Percentiles rank a stretch among this genome's conserved stretches.
These are phyloP conservation scores for Stigmatopora nigra DNA, from an alignment of 2,113 vertebrate species.

Conservation along the genomic window DNA sequence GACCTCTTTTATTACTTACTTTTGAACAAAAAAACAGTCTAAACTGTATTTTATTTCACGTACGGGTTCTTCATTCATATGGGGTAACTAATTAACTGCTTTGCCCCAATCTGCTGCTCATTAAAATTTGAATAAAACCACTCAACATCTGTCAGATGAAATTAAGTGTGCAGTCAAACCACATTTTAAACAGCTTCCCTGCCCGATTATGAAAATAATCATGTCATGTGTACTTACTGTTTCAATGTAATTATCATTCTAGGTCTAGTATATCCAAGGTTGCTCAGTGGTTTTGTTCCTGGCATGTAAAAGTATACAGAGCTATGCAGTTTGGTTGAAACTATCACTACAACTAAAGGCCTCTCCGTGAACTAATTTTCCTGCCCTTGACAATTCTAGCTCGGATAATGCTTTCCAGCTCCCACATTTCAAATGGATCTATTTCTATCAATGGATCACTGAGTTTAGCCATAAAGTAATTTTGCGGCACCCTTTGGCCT, in stretches of 20 bases:
- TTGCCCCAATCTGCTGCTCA: background rate
- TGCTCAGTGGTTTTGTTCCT: no score
- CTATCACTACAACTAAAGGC: background rate
- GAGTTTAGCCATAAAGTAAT: background rate
- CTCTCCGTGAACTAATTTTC: background rate
- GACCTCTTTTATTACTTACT: background rate
- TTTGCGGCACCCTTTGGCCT: background rate
- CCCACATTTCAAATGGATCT: no score
- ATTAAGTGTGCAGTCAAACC: no score
- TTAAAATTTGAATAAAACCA: background rate
- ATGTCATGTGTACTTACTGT: background rate
- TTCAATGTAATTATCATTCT: no score
- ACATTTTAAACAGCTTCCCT: background rate
- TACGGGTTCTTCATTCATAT: background rate
- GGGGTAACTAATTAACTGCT: background rate
- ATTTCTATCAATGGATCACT: no score
- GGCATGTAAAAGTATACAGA: no score
- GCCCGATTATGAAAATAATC: background rate
- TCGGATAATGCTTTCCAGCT: no score
- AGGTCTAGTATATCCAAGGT: no score
- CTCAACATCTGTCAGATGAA: no score
- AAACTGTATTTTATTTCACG: background rate
- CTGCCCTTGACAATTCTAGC: no score
- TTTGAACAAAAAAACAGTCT: background rate
- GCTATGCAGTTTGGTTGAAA: no score